Evolutionary conservation across 2,888 invertebrate genomes (phyloP).

Genomic region (Lutraria lutraria): DNA sequence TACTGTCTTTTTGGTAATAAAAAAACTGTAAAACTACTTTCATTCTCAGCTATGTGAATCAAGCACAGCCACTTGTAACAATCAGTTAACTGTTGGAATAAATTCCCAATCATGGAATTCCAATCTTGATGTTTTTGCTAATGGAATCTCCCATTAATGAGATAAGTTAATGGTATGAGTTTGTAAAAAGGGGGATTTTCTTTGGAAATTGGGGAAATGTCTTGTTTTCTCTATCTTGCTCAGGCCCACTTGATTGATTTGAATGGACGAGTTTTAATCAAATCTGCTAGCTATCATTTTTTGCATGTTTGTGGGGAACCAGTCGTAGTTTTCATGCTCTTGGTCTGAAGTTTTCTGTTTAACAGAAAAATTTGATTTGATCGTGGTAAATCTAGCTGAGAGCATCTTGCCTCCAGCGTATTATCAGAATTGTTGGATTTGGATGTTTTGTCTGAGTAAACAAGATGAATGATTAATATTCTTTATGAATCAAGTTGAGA

Average conservation of each 20-base stretch:
- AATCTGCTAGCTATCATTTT: not conserved
- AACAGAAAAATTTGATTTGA: not conserved
- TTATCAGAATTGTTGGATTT: not conserved
- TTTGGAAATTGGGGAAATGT: not conserved
- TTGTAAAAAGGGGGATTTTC: not conserved
- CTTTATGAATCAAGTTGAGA: not conserved
- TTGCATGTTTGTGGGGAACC: not conserved
- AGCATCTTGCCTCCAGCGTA: not conserved
- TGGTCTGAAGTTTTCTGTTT: not conserved
- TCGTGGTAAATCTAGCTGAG: not conserved
- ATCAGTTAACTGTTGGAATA: not conserved
- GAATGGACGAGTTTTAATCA: constrained; percentile 1
- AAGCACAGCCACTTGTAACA: constrained; percentile 14
- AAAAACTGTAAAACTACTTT: constrained; percentile 3
- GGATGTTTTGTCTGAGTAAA: not conserved
- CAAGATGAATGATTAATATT: not conserved
- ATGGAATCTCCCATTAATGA: constrained; percentile 17
- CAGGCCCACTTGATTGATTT: not conserved
- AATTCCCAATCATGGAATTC: not conserved
- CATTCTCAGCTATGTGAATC: not conserved
- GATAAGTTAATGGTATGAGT: constrained; percentile 20
- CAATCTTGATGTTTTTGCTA: not conserved
- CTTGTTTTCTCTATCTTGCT: constrained; percentile 15
- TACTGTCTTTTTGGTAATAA: constrained; percentile 12
- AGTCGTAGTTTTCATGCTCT: not conserved